Conservation (phyloP, 2,113 vertebrate species). For the Rhinopomastus cyanomelas region DNA sequence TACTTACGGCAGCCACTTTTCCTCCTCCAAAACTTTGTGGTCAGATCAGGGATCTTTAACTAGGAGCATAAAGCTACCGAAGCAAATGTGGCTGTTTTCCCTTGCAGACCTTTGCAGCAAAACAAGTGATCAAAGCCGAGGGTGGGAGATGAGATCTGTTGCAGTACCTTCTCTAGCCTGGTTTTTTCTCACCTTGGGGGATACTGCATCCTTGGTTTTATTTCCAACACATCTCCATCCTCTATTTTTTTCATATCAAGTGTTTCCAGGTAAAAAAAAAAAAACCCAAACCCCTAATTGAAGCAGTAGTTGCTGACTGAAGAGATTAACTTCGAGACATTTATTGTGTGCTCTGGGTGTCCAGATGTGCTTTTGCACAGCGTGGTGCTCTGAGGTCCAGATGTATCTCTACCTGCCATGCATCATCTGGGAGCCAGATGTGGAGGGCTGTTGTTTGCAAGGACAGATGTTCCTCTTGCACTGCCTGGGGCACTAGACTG, state of each 20-base stretch:
- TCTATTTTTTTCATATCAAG: background rate
- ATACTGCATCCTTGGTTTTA: background rate
- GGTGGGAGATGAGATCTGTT: background rate
- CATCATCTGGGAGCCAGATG: slow-evolving; percentile 43
- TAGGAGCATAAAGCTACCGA: background rate
- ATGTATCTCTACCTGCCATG: slow-evolving; percentile 10
- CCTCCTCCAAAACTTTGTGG: background rate
- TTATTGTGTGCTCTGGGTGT: background rate
- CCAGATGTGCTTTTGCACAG: slow-evolving; percentile 19
- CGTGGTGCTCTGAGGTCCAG: background rate
- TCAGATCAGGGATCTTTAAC: background rate
- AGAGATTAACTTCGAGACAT: background rate
- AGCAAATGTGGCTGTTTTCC: background rate
- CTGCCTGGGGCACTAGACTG: background rate
- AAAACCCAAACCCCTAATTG: background rate
- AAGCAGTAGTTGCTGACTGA: background rate
- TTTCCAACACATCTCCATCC: background rate
- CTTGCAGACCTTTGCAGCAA: background rate
- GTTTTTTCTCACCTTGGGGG: background rate
- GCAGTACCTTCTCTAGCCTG: background rate
- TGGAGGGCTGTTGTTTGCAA: background rate
- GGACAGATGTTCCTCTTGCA: slow-evolving; percentile 24
- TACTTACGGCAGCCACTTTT: background rate
- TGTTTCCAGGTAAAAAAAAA: background rate
- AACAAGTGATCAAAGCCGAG: background rate